A percentile compares a stretch with the other conserved stretches of the same genome.
phyloP scores from a whole-genome alignment of 2,113 vertebrate species.

The Pluvianellus socialis region DNA sequence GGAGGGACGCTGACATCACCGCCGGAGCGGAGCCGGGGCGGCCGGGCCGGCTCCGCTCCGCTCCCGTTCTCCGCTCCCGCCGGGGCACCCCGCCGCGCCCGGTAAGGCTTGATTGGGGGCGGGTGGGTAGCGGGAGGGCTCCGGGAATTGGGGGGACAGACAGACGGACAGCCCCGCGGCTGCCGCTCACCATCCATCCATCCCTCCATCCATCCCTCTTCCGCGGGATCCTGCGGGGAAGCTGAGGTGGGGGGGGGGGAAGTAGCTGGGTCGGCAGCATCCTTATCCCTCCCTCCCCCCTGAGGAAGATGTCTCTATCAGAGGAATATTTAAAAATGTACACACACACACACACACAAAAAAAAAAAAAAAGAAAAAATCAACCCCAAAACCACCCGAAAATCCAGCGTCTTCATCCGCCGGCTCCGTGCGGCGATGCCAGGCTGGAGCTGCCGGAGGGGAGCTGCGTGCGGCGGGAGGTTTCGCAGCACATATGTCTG shows the following conservation, averaged over 20 bases:
- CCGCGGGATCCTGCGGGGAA: neutral
- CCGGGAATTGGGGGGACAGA: neutral
- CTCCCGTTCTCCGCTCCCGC: conserved; percentile 4
- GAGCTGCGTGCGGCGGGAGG: conserved; percentile 13
- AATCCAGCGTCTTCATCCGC: neutral
- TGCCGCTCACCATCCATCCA: neutral
- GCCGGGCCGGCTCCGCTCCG: neutral
- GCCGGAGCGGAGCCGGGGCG: neutral
- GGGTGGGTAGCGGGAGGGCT: neutral
- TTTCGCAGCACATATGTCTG: conserved; percentile 30
- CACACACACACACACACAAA: neutral
- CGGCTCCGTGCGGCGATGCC: neutral
- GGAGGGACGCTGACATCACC: conserved; percentile 48
- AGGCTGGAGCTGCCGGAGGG: conserved; percentile 21
- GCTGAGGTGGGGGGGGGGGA: neutral
- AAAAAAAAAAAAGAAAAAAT: neutral
- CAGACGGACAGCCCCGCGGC: neutral
- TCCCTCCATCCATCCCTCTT: neutral
- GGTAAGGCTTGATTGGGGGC: neutral
- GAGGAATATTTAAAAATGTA: neutral
- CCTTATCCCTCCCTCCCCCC: too few relatives aligned
- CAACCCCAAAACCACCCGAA: neutral
- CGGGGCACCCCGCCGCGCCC: neutral
- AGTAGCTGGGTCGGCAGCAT: neutral
- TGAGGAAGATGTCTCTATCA: neutral